Conservation (phyloP, 1,140 invertebrate species). For the Orchesella cincta region DNA sequence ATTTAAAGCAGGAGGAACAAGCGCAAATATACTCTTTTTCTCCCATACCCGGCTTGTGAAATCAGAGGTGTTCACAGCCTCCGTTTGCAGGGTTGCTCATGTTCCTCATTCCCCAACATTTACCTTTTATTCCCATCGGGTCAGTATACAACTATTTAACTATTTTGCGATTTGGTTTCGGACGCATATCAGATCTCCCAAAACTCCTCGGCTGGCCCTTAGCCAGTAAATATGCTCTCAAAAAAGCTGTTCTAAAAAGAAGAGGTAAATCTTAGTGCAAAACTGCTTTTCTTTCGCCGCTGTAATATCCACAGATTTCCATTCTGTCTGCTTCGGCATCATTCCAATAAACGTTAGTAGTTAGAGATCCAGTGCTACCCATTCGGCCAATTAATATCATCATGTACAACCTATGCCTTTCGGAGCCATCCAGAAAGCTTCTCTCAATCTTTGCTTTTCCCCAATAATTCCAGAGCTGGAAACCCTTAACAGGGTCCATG, state of each 20-base stretch:
- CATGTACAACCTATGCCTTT: conserved; percentile 72
- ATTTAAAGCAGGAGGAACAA: conserved; percentile 79
- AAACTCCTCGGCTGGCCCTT: conserved; percentile 90
- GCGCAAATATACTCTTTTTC: conserved; percentile 64
- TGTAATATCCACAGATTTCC: conserved; percentile 81
- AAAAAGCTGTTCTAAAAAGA: conserved; percentile 83
- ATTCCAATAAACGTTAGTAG: conserved; percentile 88
- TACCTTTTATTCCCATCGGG: conserved; percentile 85
- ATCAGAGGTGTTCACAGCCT: conserved; percentile 80
- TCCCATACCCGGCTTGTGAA: conserved; percentile 72
- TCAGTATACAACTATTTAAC: conserved; percentile 85
- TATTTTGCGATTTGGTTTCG: conserved; percentile 68
- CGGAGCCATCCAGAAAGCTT: conserved; percentile 75
- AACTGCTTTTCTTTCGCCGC: conserved; percentile 73
- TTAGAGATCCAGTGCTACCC: conserved; percentile 85
- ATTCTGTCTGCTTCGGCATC: conserved; percentile 93
- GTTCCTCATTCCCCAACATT: conserved; percentile 58
- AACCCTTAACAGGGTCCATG: conserved; percentile 75
- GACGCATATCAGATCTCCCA: conserved; percentile 86
- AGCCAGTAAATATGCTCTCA: conserved; percentile 84
- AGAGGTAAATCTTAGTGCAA: conserved; percentile 82
- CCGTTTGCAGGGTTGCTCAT: conserved; percentile 78
- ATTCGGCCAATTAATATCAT: conserved; percentile 90
- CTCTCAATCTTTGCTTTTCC: conserved; percentile 89
- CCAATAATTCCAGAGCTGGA: conserved; percentile 97